phyloP scores from a whole-genome alignment of 2,888 invertebrate species.

The Trachelus troglodyta region DNA sequence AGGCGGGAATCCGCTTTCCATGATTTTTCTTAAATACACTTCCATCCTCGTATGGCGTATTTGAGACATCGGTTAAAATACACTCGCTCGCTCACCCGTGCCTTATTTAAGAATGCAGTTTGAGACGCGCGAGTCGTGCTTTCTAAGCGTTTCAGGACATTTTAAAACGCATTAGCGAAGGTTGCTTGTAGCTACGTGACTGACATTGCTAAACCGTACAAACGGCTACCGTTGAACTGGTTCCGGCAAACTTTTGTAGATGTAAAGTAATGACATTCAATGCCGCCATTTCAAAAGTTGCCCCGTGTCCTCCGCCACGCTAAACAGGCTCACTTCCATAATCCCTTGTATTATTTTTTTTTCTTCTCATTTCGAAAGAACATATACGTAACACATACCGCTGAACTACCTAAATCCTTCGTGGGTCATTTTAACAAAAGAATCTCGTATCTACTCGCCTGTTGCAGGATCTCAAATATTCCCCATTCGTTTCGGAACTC shows the following conservation, averaged over 20 bases:
- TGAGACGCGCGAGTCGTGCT: background rate
- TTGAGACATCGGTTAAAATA: background rate
- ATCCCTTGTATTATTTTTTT: background rate
- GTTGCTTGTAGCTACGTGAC: background rate
- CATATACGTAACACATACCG: background rate
- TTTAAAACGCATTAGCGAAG: background rate
- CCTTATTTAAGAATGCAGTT: background rate
- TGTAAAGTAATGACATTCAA: background rate
- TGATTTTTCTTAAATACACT: background rate
- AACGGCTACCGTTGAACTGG: background rate
- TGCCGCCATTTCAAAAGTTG: background rate
- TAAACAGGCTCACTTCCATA: background rate
- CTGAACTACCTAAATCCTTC: background rate
- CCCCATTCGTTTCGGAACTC: background rate
- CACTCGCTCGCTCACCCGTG: background rate
- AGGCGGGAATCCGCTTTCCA: background rate
- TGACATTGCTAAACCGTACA: background rate
- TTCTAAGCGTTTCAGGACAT: background rate
- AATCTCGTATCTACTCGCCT: background rate
- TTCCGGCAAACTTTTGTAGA: background rate
- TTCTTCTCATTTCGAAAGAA: background rate
- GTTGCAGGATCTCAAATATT: background rate
- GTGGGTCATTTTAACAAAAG: background rate
- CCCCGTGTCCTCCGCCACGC: background rate
- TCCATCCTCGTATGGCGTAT: background rate